phyloP scores from a whole-genome alignment of 1,140 invertebrate genomes.

The Asbolus verrucosus region DNA sequence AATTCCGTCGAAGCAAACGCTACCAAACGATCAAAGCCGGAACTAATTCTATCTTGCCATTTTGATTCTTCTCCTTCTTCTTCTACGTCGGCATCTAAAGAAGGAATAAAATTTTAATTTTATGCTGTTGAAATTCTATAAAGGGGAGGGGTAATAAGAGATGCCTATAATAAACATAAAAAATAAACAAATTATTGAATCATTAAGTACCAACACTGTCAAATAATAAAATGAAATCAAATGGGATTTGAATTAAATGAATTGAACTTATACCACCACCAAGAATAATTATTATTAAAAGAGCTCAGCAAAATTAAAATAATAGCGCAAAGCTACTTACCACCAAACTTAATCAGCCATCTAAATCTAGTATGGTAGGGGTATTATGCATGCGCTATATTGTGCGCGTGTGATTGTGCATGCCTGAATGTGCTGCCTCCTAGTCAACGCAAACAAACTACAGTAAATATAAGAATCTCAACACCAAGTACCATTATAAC shows the following conservation, averaged over 20 bases:
- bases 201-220: slow-evolving; percentile 38
- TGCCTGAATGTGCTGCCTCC: slow-evolving; percentile 62
- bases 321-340: slow-evolving; percentile 63
- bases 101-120: background rate
- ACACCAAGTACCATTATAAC: slow-evolving; percentile 53
- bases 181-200: slow-evolving; percentile 22
- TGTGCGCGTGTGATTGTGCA: slow-evolving; percentile 61
- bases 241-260: slow-evolving; percentile 41
- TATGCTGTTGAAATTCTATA: no score
- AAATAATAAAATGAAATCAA: slow-evolving; percentile 40
- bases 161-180: slow-evolving; percentile 33
- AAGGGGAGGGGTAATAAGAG: background rate
- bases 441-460: slow-evolving; percentile 63
- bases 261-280: slow-evolving; percentile 54
- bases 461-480: slow-evolving; percentile 57
- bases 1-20: slow-evolving; percentile 88
- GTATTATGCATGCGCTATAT: slow-evolving; percentile 62
- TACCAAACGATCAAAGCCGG: slow-evolving; percentile 87
- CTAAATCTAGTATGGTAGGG: slow-evolving; percentile 63
- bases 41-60: slow-evolving; percentile 88
- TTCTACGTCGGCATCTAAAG: slow-evolving; percentile 68
- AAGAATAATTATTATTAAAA: slow-evolving; percentile 50
- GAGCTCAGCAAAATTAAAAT: slow-evolving; percentile 55
- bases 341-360: slow-evolving; percentile 58
- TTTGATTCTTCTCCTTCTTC: slow-evolving; percentile 74